phyloP scores from a whole-genome alignment of 2,888 invertebrate species.

The Platycheirus rosarum region DNA sequence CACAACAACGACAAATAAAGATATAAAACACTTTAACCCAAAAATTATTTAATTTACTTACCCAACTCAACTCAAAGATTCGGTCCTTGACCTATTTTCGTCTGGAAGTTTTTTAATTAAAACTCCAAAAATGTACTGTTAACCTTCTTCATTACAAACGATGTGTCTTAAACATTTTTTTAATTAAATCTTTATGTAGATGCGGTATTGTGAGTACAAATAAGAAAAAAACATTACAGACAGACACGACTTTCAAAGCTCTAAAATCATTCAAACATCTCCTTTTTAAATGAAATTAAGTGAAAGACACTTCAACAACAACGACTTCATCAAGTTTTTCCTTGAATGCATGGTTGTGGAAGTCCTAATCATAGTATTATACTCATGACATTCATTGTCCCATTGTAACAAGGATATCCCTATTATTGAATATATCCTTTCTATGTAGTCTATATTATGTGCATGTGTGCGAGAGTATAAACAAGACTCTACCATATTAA shows the following conservation, averaged over 20 bases:
- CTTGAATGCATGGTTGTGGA: conserved; percentile 8
- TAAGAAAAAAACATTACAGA: too few relatives aligned
- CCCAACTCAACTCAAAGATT: conserved; percentile 25
- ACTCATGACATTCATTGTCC: conserved; percentile 38
- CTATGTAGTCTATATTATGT: not conserved
- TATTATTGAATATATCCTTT: conserved; percentile 7
- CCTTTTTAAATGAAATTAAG: conserved; percentile 18
- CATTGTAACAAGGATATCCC: conserved; percentile 40
- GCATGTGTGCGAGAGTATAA: conserved; percentile 33
- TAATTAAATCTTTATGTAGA: conserved; percentile 30
- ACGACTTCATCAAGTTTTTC: conserved; percentile 42
- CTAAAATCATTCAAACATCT: conserved; percentile 20
- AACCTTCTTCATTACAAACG: not conserved
- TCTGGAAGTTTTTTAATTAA: conserved; percentile 52
- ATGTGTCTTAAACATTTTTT: conserved; percentile 30
- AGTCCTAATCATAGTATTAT: conserved; percentile 27
- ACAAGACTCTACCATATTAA: conserved; percentile 64
- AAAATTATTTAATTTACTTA: conserved; percentile 16
- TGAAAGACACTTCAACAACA: conserved; percentile 2
- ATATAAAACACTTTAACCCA: not conserved
- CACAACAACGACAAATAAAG: not conserved
- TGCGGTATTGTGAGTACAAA: too few relatives aligned
- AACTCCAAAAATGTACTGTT: conserved; percentile 35
- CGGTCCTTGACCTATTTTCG: conserved; percentile 46
- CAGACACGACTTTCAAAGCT: not conserved